Evolutionary conservation across 2,797 vertebrate species (phyloP).

Genomic region (Bryconaethiops microstoma): DNA sequence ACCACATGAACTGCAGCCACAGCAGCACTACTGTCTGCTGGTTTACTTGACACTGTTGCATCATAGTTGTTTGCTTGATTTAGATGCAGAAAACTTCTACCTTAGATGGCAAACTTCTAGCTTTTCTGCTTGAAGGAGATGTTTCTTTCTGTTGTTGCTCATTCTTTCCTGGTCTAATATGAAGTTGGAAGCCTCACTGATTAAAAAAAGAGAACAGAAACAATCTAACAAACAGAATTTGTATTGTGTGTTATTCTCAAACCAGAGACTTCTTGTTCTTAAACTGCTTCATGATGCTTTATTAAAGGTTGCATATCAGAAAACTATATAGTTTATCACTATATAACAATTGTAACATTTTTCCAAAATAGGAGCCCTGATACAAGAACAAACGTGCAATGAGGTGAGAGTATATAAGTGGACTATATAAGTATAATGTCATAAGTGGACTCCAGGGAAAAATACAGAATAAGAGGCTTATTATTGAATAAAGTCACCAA

Average conservation of each 20-base stretch:
- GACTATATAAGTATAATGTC: too few species aligned
- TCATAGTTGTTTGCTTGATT: slow-evolving; percentile 6
- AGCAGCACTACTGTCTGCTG: neutral
- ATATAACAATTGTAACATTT: too few species aligned
- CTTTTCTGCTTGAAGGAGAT: neutral
- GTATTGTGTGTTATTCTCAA: neutral
- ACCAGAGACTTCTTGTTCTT: neutral
- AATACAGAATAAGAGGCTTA: too few species aligned
- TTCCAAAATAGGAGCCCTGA: too few species aligned
- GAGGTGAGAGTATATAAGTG: too few species aligned
- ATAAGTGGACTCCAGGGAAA: too few species aligned
- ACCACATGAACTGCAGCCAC: slow-evolving; percentile 61
- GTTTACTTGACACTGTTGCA: slow-evolving; percentile 29
- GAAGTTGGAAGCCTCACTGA: neutral
- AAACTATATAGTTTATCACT: too few species aligned
- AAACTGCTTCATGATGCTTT: neutral
- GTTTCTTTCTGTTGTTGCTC: too few species aligned
- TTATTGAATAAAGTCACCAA: too few species aligned
- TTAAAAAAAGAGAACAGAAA: neutral
- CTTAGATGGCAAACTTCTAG: neutral
- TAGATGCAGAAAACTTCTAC: slow-evolving; percentile 26
- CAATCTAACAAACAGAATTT: neutral
- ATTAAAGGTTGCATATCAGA: neutral
- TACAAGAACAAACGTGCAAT: too few species aligned
- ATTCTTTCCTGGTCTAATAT: neutral